A percentile compares a stretch with the other conserved stretches of the same genome.
Evolutionary conservation across 2,888 invertebrate species (phyloP).

Genomic region (Auanema sp.): DNA sequence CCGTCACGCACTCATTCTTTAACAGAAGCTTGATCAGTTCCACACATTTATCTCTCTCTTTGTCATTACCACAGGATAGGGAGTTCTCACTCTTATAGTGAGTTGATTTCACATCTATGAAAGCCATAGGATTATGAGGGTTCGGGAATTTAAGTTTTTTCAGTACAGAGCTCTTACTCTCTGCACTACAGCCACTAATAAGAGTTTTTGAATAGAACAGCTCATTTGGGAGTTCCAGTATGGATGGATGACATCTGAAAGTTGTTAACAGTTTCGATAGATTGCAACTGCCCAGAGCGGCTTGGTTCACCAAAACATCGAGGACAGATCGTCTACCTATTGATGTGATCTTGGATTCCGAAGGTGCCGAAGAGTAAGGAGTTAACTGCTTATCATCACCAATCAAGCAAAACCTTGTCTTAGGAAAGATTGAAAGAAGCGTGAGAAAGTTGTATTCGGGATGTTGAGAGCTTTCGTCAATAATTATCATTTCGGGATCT

Average conservation of each 20-base stretch:
- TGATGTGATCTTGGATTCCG: too few relatives aligned
- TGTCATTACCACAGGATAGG: too few relatives aligned
- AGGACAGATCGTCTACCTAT: too few relatives aligned
- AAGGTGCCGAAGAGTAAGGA: not conserved
- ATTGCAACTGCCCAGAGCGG: conserved; percentile 8
- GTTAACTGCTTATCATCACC: conserved; percentile 1
- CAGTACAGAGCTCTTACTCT: not conserved
- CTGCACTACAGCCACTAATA: not conserved
- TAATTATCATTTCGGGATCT: too few relatives aligned
- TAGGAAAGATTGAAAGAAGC: not conserved
- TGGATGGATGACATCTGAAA: conserved; percentile 12
- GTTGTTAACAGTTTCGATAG: conserved; percentile 17
- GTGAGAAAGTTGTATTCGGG: conserved; percentile 5
- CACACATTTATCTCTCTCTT: not conserved
- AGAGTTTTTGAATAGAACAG: conserved; percentile 12
- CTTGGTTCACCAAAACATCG: too few relatives aligned
- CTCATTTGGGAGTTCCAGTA: conserved; percentile 12
- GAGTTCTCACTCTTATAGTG: too few relatives aligned
- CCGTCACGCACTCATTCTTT: not conserved
- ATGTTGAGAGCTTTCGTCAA: conserved; percentile 21
- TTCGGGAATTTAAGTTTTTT: conserved; percentile 7
- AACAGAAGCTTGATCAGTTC: conserved; percentile 6
- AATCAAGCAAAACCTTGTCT: not conserved
- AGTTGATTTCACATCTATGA: not conserved
- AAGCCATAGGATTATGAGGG: not conserved